These are phyloP conservation scores for Pelecanoides urinatrix DNA, from an alignment of 2,113 vertebrate species.

Conservation along the genomic window DNA sequence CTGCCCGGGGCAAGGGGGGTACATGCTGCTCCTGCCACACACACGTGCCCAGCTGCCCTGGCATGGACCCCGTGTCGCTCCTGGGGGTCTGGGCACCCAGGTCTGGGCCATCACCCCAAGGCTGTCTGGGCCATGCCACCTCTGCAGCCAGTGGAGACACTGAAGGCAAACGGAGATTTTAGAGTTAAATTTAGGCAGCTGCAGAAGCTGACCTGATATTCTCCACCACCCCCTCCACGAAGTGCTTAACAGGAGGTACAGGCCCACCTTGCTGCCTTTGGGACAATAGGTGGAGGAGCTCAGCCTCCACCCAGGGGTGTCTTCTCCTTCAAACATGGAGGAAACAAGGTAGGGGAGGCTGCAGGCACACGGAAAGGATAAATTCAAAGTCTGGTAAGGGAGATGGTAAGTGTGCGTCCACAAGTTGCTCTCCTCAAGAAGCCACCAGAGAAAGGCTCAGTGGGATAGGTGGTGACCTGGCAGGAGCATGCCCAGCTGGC, in stretches of 20 bases:
- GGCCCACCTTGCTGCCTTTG: neutral
- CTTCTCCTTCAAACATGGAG: neutral
- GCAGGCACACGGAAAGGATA: rapidly evolving
- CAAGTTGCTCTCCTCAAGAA: neutral
- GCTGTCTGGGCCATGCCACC: neutral
- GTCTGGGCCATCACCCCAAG: no score
- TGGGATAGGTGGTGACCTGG: neutral
- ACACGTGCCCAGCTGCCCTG: rapidly evolving
- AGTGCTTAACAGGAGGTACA: neutral
- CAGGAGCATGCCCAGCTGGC: neutral
- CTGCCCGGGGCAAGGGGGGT: rapidly evolving
- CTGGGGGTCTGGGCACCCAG: rapidly evolving
- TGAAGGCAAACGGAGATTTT: neutral
- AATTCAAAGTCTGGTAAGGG: neutral
- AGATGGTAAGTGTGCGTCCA: neutral
- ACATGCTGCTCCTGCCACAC: rapidly evolving
- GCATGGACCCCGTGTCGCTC: rapidly evolving
- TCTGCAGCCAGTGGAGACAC: rapidly evolving
- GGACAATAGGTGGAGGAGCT: neutral
- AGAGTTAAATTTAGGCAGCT: neutral
- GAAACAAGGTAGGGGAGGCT: neutral
- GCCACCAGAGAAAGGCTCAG: neutral
- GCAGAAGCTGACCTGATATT: neutral
- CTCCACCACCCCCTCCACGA: neutral
- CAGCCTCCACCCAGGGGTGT: neutral